These are phyloP conservation scores for Ptilodon capucinus DNA, from an alignment of 2,888 invertebrate genomes.

Conservation along the genomic window DNA sequence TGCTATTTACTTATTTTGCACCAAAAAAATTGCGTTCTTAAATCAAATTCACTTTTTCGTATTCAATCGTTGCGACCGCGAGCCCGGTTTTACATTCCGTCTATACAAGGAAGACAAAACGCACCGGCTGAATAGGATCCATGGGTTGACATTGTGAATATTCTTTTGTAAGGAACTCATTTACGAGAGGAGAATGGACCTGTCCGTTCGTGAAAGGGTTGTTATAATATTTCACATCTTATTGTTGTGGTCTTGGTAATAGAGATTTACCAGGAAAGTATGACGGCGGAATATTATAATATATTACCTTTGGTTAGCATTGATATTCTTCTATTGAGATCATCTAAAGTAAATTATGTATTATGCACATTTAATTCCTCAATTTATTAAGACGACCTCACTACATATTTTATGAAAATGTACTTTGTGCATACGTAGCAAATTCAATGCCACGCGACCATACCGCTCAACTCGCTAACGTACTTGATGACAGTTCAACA, in stretches of 20 bases:
- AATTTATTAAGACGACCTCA: no score
- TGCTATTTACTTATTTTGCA: slow-evolving; percentile 4
- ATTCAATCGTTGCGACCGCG: slow-evolving; percentile 11
- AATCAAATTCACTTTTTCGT: slow-evolving; percentile 13
- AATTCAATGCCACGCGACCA: no score
- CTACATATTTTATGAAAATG: no score
- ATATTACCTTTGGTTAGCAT: no score
- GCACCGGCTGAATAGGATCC: slow-evolving; percentile 31
- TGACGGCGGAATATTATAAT: background rate
- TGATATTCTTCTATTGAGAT: no score
- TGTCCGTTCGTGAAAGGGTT: slow-evolving; percentile 25
- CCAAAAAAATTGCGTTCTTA: slow-evolving; percentile 3
- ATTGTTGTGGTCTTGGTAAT: slow-evolving; percentile 12
- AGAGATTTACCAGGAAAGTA: background rate
- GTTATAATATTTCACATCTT: slow-evolving; percentile 19
- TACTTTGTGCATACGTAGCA: no score
- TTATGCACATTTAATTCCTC: no score
- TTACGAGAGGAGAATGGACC: slow-evolving; percentile 32
- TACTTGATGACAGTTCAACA: no score
- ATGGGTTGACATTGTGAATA: slow-evolving; percentile 38
- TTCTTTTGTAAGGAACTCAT: slow-evolving; percentile 42
- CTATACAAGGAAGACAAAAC: slow-evolving; percentile 39
- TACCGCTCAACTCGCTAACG: no score
- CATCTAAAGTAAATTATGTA: no score
- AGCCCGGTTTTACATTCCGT: slow-evolving; percentile 19